These are phyloP conservation scores for Spisula subtruncata DNA, from an alignment of 2,888 invertebrate species.

Conservation along the genomic window DNA sequence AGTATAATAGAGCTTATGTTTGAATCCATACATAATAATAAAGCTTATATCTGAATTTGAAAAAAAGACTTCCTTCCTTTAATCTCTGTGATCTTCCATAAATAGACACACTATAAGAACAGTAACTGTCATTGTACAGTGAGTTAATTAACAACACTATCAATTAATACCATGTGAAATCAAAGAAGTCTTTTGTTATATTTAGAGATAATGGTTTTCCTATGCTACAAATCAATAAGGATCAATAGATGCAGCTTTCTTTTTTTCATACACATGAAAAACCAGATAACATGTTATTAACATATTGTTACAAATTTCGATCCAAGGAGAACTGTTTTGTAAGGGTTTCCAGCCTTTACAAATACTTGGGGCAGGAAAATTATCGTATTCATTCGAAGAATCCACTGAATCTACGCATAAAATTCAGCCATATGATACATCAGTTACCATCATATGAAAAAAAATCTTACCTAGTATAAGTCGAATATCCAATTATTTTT, in stretches of 20 bases:
- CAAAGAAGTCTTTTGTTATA: not conserved
- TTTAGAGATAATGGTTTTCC: slow-evolving; percentile 7
- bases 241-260: not conserved
- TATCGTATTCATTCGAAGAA: not conserved
- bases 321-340: not conserved
- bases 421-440: too few species aligned
- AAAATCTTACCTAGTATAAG: not conserved
- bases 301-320: not conserved
- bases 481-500: slow-evolving; percentile 16
- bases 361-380: not conserved
- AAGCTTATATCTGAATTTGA: too few species aligned
- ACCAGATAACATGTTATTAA: not conserved
- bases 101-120: not conserved
- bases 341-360: not conserved
- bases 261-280: slow-evolving; percentile 2
- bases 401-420: not conserved
- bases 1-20: too few species aligned
- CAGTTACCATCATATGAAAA: not conserved
- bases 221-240: not conserved
- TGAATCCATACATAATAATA: too few species aligned
- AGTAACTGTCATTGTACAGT: not conserved
- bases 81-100: too few species aligned
- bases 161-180: not conserved
- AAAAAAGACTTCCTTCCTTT: too few species aligned
- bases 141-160: not conserved